Conservation (phyloP, 1,140 invertebrate genomes). For the Brachionus sp. region DNA sequence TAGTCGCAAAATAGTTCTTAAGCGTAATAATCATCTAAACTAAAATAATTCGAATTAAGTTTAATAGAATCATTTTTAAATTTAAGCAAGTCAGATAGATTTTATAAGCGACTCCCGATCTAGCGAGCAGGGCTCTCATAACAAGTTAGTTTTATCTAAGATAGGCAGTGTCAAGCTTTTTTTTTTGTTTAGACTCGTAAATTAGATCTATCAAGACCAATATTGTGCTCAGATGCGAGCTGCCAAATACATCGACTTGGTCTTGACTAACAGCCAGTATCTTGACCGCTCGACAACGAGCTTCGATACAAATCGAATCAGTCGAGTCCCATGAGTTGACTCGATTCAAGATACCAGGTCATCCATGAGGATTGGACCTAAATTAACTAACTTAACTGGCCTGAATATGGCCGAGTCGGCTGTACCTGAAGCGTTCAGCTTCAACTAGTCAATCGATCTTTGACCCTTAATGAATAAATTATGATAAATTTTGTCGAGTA, state of each 20-base stretch:
- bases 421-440: not conserved
- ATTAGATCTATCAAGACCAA: not conserved
- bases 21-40: not conserved
- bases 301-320: not conserved
- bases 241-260: not conserved
- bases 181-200: not conserved
- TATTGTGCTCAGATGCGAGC: too few relatives aligned
- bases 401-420: not conserved
- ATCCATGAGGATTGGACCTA: not conserved
- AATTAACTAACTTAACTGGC: not conserved
- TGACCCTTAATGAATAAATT: not conserved
- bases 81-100: not conserved
- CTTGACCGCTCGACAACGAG: not conserved
- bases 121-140: not conserved
- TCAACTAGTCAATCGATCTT: not conserved
- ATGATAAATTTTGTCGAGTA: not conserved
- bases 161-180: not conserved
- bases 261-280: not conserved
- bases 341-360: not conserved
- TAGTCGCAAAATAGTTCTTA: not conserved
- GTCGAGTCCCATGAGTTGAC: not conserved
- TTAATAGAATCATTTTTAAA: not conserved
- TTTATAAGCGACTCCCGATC: not conserved
- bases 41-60: not conserved
- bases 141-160: not conserved